phyloP scores from a whole-genome alignment of 2,888 invertebrate species.

The Diploptera punctata region DNA sequence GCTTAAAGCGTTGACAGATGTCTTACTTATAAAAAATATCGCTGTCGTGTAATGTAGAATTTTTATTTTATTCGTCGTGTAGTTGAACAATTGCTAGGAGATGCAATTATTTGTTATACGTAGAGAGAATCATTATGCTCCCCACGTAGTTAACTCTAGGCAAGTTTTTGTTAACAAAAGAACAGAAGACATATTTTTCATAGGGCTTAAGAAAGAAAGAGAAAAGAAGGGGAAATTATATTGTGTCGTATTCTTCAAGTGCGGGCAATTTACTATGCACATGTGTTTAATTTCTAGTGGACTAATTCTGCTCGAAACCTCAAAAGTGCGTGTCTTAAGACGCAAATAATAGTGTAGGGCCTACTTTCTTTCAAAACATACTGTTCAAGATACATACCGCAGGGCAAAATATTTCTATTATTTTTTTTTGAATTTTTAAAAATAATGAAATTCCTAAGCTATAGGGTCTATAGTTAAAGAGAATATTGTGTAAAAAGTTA shows the following conservation, averaged over 20 bases:
- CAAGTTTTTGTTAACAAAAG: constrained; percentile 22
- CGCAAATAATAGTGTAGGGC: too few relatives aligned
- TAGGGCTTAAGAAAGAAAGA: background rate
- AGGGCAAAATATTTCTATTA: too few relatives aligned
- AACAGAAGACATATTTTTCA: constrained; percentile 12
- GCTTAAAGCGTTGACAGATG: too few relatives aligned
- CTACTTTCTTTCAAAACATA: too few relatives aligned
- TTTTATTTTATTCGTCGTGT: background rate
- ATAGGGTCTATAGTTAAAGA: too few relatives aligned
- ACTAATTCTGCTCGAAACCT: background rate
- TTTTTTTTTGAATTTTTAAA: too few relatives aligned
- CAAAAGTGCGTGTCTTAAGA: background rate
- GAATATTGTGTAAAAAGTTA: too few relatives aligned
- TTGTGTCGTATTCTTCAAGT: background rate
- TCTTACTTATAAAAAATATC: background rate
- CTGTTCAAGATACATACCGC: too few relatives aligned
- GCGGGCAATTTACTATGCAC: constrained; percentile 8
- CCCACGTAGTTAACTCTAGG: background rate
- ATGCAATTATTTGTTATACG: background rate
- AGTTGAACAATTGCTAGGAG: constrained; percentile 15
- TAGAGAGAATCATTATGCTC: constrained; percentile 15
- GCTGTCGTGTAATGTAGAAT: too few relatives aligned
- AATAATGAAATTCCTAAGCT: too few relatives aligned
- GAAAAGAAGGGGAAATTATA: background rate
- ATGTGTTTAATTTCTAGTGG: constrained; percentile 10